Conservation (phyloP, 1,140 invertebrate genomes). For the Anastrepha obliqua region DNA sequence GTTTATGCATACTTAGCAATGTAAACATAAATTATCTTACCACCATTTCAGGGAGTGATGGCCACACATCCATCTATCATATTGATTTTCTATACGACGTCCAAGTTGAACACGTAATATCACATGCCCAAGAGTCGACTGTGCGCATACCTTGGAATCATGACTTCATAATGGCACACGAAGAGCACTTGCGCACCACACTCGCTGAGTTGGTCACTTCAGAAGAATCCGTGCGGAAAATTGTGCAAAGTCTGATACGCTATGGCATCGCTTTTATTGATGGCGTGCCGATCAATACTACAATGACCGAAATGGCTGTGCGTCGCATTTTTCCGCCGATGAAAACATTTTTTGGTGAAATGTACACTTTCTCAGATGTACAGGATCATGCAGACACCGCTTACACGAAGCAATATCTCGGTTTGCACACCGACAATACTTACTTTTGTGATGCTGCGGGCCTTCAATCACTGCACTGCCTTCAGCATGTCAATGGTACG, state of each 20-base stretch:
- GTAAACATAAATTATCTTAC: not conserved
- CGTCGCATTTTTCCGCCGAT: conserved; percentile 75
- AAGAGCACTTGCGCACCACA: conserved; percentile 63
- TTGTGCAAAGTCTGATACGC: conserved; percentile 64
- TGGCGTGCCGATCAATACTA: conserved; percentile 65
- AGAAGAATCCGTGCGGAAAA: conserved; percentile 55
- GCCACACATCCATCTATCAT: conserved; percentile 65
- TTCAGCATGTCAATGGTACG: conserved; percentile 77
- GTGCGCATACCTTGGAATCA: conserved; percentile 65
- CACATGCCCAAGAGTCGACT: conserved; percentile 58
- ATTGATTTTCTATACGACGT: conserved; percentile 63
- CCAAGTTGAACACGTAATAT: conserved; percentile 64
- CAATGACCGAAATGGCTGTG: conserved; percentile 70
- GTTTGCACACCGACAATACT: conserved; percentile 81
- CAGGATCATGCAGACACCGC: conserved; percentile 80
- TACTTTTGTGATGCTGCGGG: conserved; percentile 84
- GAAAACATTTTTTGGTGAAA: conserved; percentile 80
- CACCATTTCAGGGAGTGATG: conserved; percentile 67
- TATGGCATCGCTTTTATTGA: conserved; percentile 72
- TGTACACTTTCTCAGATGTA: conserved; percentile 78
- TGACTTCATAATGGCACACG: conserved; percentile 63
- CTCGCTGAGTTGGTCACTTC: conserved; percentile 50
- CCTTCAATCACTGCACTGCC: conserved; percentile 82
- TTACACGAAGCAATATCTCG: conserved; percentile 78
- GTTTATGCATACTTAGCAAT: too few species aligned